Evolutionary conservation across 2,797 vertebrate genomes (phyloP), one percentile per base, ranked within the genome.

Genomic region (Pseudotriccus pelzelni): DNA sequence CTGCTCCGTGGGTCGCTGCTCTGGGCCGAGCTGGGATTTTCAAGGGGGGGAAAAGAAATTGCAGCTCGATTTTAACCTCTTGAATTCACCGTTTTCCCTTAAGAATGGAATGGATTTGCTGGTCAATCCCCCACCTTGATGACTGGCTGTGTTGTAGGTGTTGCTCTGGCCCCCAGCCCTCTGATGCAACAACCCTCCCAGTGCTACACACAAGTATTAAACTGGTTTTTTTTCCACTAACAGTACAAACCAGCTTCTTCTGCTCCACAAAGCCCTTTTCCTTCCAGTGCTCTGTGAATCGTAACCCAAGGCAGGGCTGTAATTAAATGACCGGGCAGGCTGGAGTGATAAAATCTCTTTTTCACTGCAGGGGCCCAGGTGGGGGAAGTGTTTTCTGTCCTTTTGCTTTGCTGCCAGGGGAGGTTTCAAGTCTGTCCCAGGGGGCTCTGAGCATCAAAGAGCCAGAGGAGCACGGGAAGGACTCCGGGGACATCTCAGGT

Each of bases 331-430:
- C 89, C 49, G 82, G 85, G 79, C 32, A 66, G 74, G 66, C 86
- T 82, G 70, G 3, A 47, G 64, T 76, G 94, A 95, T 95, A 89
- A 96, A 96, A 94, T 96, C 94, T 93, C 89, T 10, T 47, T 76
- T 41, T 87, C 6, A 7, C 86, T 58, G 74, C 86, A 44, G 94
- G 86, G 96, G 81, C 95, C 94, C 77, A 10, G 84, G 69, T 72
- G 69, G 90, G 94, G 92, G 80, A 72, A 64, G 50, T 12, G 74
- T 60, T 90, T 82, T 46, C 24, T 30, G 64, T 8, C 23, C 50
- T 8, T 87, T 74, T 82, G 70, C 74, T 43, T 52, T 6, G 55
- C 75, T 80, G 82, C 88, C 34, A 39, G 27, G 13, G 25, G 1
- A 77, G 68, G 68, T 83, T 82, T 60, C 22, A 0, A 17, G 63